A percentile compares a stretch with the other conserved stretches of the same genome.
phyloP scores from a whole-genome alignment of 2,113 vertebrate species.

The Sprattus sprattus region DNA sequence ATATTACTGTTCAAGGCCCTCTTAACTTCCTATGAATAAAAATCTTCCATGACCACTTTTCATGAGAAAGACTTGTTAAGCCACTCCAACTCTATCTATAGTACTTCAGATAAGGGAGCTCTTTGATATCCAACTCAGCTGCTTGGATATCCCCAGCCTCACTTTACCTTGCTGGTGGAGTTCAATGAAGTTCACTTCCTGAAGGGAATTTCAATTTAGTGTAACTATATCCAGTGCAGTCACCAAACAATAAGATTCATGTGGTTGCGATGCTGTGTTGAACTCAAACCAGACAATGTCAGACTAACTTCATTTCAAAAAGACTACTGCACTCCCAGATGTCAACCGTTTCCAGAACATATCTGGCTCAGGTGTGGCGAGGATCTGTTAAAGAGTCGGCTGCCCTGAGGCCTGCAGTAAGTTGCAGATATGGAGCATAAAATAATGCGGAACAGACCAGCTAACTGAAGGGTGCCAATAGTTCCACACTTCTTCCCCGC shows the following conservation, averaged over 20 bases:
- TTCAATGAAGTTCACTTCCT: neutral
- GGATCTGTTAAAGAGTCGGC: neutral
- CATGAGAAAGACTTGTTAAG: no score
- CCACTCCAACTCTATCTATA: neutral
- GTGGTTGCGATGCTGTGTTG: neutral
- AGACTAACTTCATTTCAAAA: neutral
- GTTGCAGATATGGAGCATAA: neutral
- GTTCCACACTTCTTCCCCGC: conserved; percentile 7
- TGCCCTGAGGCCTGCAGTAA: neutral
- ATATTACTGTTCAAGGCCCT: neutral
- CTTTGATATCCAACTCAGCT: neutral
- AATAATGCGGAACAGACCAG: neutral
- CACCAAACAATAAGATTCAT: neutral
- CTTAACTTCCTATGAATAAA: neutral
- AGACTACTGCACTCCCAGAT: neutral
- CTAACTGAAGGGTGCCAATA: neutral
- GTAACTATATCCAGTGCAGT: neutral
- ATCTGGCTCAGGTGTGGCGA: neutral
- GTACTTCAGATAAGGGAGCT: neutral
- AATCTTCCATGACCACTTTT: neutral
- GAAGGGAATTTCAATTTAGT: neutral
- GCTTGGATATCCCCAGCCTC: neutral
- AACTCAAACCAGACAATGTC: neutral
- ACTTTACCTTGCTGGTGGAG: neutral
- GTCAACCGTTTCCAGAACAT: neutral